Percentiles rank a stretch among this genome's conserved stretches.
phyloP scores from a whole-genome alignment of 2,113 vertebrate species.

The Thunnus thynnus region DNA sequence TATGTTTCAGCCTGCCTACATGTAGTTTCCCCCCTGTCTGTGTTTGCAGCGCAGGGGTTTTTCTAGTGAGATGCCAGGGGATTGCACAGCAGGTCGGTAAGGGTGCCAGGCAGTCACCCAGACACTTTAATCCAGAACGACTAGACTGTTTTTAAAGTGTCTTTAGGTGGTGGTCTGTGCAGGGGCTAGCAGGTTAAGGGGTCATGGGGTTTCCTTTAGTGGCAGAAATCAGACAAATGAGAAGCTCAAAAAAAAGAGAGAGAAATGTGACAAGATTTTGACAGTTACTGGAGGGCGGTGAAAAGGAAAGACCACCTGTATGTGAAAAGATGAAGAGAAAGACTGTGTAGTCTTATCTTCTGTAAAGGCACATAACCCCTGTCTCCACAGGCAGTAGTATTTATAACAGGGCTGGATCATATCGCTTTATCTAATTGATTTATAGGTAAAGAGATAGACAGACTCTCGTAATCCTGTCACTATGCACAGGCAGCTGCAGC shows the following conservation, averaged over 20 bases:
- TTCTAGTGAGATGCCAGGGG: slow-evolving; percentile 64
- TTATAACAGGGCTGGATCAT: slow-evolving; percentile 53
- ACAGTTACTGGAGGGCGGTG: background rate
- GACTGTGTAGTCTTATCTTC: slow-evolving; percentile 35
- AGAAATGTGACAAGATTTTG: slow-evolving; percentile 22
- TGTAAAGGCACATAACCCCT: slow-evolving; percentile 40
- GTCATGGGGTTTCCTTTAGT: slow-evolving; percentile 56
- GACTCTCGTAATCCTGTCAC: slow-evolving; percentile 64
- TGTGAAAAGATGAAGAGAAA: slow-evolving; percentile 38
- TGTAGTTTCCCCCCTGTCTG: slow-evolving; percentile 13
- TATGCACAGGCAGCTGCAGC: slow-evolving; percentile 48
- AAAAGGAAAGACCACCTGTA: slow-evolving; percentile 33
- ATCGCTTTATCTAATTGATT: slow-evolving; percentile 75
- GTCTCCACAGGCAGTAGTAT: slow-evolving; percentile 50
- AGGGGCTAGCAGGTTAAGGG: slow-evolving; percentile 69
- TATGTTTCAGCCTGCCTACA: slow-evolving; percentile 15
- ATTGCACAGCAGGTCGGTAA: slow-evolving; percentile 66
- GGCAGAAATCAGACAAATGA: slow-evolving; percentile 35
- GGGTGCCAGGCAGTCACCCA: slow-evolving; percentile 77
- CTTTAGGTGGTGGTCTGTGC: slow-evolving; percentile 68
- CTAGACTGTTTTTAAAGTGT: slow-evolving; percentile 81
- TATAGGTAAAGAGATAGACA: slow-evolving; percentile 60
- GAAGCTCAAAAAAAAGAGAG: slow-evolving; percentile 12
- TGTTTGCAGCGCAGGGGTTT: slow-evolving; percentile 35
- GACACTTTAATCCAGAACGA: slow-evolving; percentile 82